Base-by-base conservation (phyloP, 2,888 invertebrate genomes). In the Calameuta pallipes region DNA sequence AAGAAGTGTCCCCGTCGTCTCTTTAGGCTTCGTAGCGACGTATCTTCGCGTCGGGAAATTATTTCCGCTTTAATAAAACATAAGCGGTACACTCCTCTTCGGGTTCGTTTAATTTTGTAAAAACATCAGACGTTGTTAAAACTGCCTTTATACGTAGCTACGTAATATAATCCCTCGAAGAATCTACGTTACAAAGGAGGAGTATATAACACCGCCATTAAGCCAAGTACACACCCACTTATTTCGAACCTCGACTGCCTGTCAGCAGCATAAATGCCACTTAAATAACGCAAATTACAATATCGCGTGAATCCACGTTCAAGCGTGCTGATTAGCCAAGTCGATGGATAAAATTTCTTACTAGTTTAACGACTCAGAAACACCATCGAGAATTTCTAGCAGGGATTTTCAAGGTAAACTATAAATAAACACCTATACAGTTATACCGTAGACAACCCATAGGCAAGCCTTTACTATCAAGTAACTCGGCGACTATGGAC, bases 231-330 rank as follows among this genome's bases (percentile, higher is more conserved):
- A 56, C 56, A 56, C 23, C 23, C 56, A 9, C 56, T 56, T 56
- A 56, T 56, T 56, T 23, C 2, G 23, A 9, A 23, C 9, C n/a
- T 71, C 33, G 31, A 31, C 71, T 31, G 13, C 71, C 31, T 34
- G 34, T 33, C 71, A 33, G 13, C 71, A 23, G 31, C 34, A 34
- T 31, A 71, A 71, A 71, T 23, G 71, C 34, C 33, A 34, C 71
- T 71, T 31, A 71, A 71, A 31, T 71, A 71, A 71, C 33, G 31
- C 71, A 71, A 71, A 71, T 71, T 71, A 71, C 71, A 31, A 15
- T 71, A 71, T 71, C 71, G 33, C 71, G 71, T 33, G 71, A 23
- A 33, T 71, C 3, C 71, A 34, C 71, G 33, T 71, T 71, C 71
- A 71, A 31, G 33, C 71, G 71, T 71, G 30, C 71, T 31, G 33